Base-by-base conservation (phyloP, 53 echinoderm and acorn worm genomes). In the Holothuria leucospilota region DNA sequence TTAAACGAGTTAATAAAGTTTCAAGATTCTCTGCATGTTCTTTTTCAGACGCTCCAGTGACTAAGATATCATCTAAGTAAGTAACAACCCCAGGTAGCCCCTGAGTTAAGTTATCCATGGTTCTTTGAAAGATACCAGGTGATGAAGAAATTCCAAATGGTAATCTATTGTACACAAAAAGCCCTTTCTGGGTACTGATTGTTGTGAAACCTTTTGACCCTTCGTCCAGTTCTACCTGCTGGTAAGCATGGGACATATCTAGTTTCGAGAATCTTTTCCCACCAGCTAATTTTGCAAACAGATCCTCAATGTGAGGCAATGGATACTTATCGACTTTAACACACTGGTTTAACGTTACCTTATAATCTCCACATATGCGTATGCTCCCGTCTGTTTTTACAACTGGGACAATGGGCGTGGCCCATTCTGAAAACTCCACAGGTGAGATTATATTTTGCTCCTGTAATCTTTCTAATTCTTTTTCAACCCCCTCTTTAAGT, bases 71-170 rank as follows among this genome's bases (percentile, higher is more conserved):
- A 73, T 39, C 73, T 40, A 73, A 49, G 40, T 73, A 73, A 39
- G 2, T 65, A 16, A 46, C 67, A 5, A 87, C 85, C 49, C 39
- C 82, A 71, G 91, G 91, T 9, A 93, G 56, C 10, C 90, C 96
- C 26, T 85, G 77, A 1, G 87, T 63, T 0, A 89, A 52, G 28
- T 41, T 65, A 21, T 94, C 93, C 96, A 93, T 96, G 1, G 88
- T 85, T 40, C 90, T 20, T 78, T 96, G 91, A 73, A 91, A 96
- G 8, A 96, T 93, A 2, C 79, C 89, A 18, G 91, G 93, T 63
- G 94, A 84, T 29, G 91, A 53, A 12, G 93, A 91, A 68, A 90
- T 49, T 93, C 93, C 20, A 78, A n/a, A n/a, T n/a, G n/a, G n/a
- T n/a, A n/a, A n/a, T n/a, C n/a, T n/a, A n/a, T n/a, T n/a, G n/a